These are phyloP conservation scores for Noctua janthina DNA, from an alignment of 2,888 invertebrate genomes.

Conservation along the genomic window DNA sequence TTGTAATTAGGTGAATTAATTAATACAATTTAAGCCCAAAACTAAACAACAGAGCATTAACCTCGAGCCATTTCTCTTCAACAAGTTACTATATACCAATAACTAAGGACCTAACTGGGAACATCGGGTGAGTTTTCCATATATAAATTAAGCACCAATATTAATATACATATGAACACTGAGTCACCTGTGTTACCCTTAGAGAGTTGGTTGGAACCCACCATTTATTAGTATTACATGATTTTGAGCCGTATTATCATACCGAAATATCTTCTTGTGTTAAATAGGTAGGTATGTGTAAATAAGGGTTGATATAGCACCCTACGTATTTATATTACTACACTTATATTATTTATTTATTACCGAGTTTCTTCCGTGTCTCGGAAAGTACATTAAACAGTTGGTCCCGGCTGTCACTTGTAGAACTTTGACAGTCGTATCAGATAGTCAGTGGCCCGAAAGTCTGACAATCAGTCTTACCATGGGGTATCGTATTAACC, in stretches of 20 bases:
- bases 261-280: conserved; percentile 13
- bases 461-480: not conserved
- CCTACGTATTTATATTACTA: not conserved
- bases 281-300: not conserved
- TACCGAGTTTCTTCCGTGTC: not conserved
- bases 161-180: conserved; percentile 11
- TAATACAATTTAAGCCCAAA: conserved; percentile 5
- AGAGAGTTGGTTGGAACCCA: conserved; percentile 2
- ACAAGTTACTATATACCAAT: conserved; percentile 18
- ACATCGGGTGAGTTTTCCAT: not conserved
- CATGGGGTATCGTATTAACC: not conserved
- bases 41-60: conserved; percentile 10
- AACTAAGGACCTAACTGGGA: not conserved
- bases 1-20: conserved; percentile 33
- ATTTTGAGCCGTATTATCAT: conserved; percentile 14
- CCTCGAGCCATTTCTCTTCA: not conserved
- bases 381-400: not conserved
- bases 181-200: conserved; percentile 4
- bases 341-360: not conserved
- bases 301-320: not conserved
- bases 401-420: not conserved
- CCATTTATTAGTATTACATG: conserved; percentile 10
- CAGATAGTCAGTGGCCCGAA: not conserved
- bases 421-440: not conserved
- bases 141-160: conserved; percentile 5